Evolutionary conservation across 2,113 vertebrate genomes (phyloP).

Genomic region (Sciurus niger): DNA sequence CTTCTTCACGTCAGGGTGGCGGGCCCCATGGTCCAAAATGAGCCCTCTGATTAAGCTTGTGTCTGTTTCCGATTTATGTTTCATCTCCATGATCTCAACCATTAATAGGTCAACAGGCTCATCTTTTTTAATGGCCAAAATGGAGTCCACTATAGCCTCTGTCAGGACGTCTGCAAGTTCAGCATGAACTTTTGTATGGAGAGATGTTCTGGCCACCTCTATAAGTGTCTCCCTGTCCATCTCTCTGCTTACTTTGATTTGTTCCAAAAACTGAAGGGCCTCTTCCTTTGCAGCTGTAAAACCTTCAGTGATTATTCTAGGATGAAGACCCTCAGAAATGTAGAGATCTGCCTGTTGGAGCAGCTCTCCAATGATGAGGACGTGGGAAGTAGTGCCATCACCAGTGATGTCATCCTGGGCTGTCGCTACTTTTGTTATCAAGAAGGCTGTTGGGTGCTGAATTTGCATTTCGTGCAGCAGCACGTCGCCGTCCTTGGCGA

Average conservation of each 20-base stretch:
- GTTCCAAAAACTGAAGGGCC: conserved; percentile 95
- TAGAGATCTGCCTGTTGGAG: conserved; percentile 98
- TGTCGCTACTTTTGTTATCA: conserved; percentile 99
- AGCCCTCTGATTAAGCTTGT: conserved; percentile 95
- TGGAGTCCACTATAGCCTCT: conserved; percentile 98
- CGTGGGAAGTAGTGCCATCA: conserved; percentile 98
- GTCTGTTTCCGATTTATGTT: conserved; percentile 97
- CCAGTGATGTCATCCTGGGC: conserved; percentile 99
- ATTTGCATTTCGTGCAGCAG: conserved; percentile 99
- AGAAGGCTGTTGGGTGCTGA: conserved; percentile 98
- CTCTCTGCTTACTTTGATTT: conserved; percentile 94
- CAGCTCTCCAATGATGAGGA: conserved; percentile 98
- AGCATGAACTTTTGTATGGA: conserved; percentile 96
- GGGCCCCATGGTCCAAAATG: conserved; percentile 97
- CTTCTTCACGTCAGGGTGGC: conserved; percentile 99
- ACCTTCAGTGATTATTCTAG: conserved; percentile 96
- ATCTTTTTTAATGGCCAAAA: conserved; percentile 93
- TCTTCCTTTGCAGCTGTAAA: conserved; percentile 97
- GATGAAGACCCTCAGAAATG: conserved; percentile 98
- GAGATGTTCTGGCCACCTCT: conserved; percentile 96
- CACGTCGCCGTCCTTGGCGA: conserved; percentile 99
- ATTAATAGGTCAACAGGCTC: conserved; percentile 98
- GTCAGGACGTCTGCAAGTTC: conserved; percentile 97
- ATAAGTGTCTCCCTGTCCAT: conserved; percentile 97
- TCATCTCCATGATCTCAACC: conserved; percentile 99